Percentiles rank a stretch among this genome's conserved stretches.
These are phyloP conservation scores for Anodontia alba DNA, from an alignment of 2,888 invertebrate species.

Conservation along the genomic window DNA sequence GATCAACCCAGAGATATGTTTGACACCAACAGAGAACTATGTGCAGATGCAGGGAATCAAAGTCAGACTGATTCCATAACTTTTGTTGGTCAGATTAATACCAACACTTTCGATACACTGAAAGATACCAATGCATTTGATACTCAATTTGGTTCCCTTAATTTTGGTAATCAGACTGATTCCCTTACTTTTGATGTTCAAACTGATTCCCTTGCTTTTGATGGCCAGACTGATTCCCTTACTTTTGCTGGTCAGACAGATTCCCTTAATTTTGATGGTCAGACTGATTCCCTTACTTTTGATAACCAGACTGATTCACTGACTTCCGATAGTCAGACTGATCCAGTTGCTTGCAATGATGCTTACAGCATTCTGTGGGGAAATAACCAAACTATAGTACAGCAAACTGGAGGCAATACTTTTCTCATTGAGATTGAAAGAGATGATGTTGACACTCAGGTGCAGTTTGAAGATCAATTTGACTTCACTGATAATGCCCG, in stretches of 20 bases:
- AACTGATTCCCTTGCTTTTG: too few relatives aligned
- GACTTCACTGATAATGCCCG: not conserved
- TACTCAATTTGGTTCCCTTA: too few relatives aligned
- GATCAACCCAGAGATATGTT: too few relatives aligned
- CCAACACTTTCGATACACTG: too few relatives aligned
- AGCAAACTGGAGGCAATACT: conserved; percentile 11
- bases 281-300: not conserved
- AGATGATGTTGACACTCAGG: not conserved
- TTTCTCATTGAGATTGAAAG: conserved; percentile 23
- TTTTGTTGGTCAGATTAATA: not conserved
- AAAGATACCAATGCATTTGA: too few relatives aligned
- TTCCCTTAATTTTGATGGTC: too few relatives aligned
- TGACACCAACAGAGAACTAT: not conserved
- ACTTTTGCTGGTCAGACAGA: too few relatives aligned
- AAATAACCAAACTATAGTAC: not conserved
- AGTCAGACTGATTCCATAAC: too few relatives aligned
- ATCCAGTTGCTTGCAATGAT: not conserved
- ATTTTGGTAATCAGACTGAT: not conserved
- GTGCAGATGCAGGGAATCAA: not conserved
- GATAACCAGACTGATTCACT: not conserved
- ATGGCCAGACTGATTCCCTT: not conserved
- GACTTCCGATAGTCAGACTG: not conserved
- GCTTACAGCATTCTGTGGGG: not conserved
- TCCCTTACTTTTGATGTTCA: too few relatives aligned
- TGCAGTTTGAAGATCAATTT: too few relatives aligned